phyloP scores from a whole-genome alignment of 2,113 vertebrate species.

The Amazona vittata region DNA sequence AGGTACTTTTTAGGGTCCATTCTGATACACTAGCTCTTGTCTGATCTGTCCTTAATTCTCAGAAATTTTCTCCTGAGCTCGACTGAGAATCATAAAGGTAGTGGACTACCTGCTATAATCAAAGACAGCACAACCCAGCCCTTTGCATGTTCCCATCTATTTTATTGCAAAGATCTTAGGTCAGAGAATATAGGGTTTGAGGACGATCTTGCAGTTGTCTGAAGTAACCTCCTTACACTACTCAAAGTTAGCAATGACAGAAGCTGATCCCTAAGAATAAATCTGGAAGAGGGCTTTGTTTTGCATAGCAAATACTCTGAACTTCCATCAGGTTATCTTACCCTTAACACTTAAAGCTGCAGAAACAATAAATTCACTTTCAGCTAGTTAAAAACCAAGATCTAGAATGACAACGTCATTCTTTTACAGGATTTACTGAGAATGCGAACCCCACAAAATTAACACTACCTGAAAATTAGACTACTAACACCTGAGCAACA shows the following conservation, averaged over 20 bases:
- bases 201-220: background rate
- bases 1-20: background rate
- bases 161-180: background rate
- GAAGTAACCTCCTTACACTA: background rate
- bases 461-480: background rate
- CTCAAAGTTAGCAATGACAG: background rate
- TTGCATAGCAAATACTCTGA: background rate
- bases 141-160: background rate
- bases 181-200: background rate
- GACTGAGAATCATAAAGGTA: background rate
- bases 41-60: background rate
- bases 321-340: background rate
- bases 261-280: background rate
- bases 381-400: background rate
- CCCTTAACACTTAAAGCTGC: background rate
- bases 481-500: background rate
- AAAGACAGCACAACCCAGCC: background rate
- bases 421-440: rapidly evolving
- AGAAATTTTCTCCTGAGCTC: background rate
- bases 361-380: background rate
- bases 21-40: background rate
- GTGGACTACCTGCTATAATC: background rate
- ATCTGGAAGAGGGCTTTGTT: background rate
- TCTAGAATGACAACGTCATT: background rate
- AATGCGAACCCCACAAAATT: background rate